Evolutionary conservation across 2,888 invertebrate species (phyloP).

Genomic region (Papilio demoleus): DNA sequence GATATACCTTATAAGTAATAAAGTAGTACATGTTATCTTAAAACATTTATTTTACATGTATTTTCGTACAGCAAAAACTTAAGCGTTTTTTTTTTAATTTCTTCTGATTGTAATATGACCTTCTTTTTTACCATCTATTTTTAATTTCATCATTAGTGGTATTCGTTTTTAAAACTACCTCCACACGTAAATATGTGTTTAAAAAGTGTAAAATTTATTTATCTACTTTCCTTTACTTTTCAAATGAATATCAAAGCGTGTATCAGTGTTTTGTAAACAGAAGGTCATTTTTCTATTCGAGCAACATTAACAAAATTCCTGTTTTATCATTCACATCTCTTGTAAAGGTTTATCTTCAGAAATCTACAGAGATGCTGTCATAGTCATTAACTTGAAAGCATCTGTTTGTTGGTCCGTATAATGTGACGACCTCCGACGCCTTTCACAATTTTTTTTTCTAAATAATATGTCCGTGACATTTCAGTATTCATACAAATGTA

Average conservation of each 20-base stretch:
- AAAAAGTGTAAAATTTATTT: not conserved
- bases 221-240: not conserved
- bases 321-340: slow-evolving; percentile 38
- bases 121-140: no score
- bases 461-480: slow-evolving; percentile 33
- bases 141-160: no score
- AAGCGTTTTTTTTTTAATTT: no score
- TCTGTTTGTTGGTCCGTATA: slow-evolving; percentile 36
- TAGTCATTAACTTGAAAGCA: slow-evolving; percentile 41
- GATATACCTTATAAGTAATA: no score
- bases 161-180: no score
- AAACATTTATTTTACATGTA: no score
- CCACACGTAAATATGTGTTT: no score
- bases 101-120: no score
- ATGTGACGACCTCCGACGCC: slow-evolving; percentile 37
- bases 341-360: slow-evolving; percentile 39
- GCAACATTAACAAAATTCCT: slow-evolving; percentile 33
- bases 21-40: no score
- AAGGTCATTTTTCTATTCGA: slow-evolving; percentile 26
- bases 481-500: slow-evolving; percentile 25
- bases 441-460: slow-evolving; percentile 35
- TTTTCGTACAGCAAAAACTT: no score
- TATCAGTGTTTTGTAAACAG: not conserved
- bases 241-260: not conserved
- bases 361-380: slow-evolving; percentile 37